Evolutionary conservation across 2,797 vertebrate species (phyloP), one percentile per base, ranked within the genome.

Genomic region (Odontamblyopus lacepedii): DNA sequence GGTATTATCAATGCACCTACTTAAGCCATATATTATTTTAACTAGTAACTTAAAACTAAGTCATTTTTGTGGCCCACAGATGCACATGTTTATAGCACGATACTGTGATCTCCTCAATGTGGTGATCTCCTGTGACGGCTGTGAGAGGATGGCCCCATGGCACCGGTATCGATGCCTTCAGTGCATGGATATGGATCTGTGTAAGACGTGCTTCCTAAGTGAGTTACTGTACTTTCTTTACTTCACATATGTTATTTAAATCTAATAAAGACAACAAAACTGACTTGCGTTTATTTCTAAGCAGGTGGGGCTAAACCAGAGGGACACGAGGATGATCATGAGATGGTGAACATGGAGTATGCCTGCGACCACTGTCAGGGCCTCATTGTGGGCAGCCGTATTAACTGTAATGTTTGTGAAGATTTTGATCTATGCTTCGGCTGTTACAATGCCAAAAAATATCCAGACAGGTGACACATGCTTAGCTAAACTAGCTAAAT

Each of bases 291-390:
- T 78, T 2, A 19, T 76, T 70, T 59, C 50, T 4, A 51, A 77
- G 56, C 83, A 99, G 98, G 98, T 83, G 97, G 98, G 8, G 96
- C 97, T 73, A 98, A 98, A 80, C 97, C 98, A 0, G 96, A 99
- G 82, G 97, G 97, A n/a, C 98, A 99, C 0, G 98, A 98, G 85
- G 97, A 98, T 55, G 95, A 96, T 79, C 98, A 99, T 15, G 97
- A 98, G 88, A 98, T 99, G 98, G 97, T 99, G 70, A 98, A 97
- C 90, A 98, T 99, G 97, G 97, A 98, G 48, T 98, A 97, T 2
- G 95, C 96, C 62, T 99, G 98, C 64, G 95, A 98, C 89, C 96
- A 98, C 77, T 99, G 98, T 83, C 96, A 96, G 81, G 98, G 97
- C 23, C 95, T 99, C 74, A 98, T 99, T 53, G 96, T 99, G 11